Percentiles rank a stretch among this genome's conserved stretches.
Conservation (phyloP, 30 jellyfish, hydroid and myxozoan genomes). For the Chrysaora quinquecirrha region DNA sequence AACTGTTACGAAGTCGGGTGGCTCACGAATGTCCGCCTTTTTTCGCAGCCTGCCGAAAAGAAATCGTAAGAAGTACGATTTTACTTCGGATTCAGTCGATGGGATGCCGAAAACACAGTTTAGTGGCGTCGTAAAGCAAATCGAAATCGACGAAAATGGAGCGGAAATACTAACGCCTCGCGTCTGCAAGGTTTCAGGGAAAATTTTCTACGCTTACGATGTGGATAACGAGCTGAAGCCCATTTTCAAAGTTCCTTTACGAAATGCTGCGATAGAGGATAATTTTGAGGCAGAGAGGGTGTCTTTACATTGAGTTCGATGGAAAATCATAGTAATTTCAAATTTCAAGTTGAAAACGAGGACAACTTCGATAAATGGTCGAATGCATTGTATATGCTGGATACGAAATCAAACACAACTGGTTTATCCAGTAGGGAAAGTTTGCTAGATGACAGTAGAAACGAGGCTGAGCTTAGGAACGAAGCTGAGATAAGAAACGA, state of each 20-base stretch:
- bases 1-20: constrained; percentile 36
- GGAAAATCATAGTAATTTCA: constrained; percentile 70
- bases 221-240: constrained; percentile 78
- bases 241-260: constrained; percentile 86
- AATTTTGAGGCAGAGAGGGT: constrained; percentile 41
- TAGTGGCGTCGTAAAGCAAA: constrained; percentile 60
- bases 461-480: constrained; percentile 28
- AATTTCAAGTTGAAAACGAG: constrained; percentile 65
- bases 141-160: constrained; percentile 48
- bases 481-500: no score
- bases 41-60: constrained; percentile 69
- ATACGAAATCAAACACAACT: constrained; percentile 32
- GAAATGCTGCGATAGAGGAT: constrained; percentile 92
- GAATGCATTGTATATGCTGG: constrained; percentile 78
- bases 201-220: constrained; percentile 82
- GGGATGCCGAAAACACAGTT: constrained; percentile 84
- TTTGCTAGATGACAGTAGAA: constrained; percentile 55
- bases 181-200: constrained; percentile 93
- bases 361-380: constrained; percentile 83
- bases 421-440: constrained; percentile 70
- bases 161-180: constrained; percentile 36
- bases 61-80: constrained; percentile 50
- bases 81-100: constrained; percentile 49
- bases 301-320: constrained; percentile 71
- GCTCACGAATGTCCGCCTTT: constrained; percentile 69